A percentile compares a stretch with the other conserved stretches of the same genome.
phyloP scores from a whole-genome alignment of 2,113 vertebrate genomes.

The Alethe diademata region DNA sequence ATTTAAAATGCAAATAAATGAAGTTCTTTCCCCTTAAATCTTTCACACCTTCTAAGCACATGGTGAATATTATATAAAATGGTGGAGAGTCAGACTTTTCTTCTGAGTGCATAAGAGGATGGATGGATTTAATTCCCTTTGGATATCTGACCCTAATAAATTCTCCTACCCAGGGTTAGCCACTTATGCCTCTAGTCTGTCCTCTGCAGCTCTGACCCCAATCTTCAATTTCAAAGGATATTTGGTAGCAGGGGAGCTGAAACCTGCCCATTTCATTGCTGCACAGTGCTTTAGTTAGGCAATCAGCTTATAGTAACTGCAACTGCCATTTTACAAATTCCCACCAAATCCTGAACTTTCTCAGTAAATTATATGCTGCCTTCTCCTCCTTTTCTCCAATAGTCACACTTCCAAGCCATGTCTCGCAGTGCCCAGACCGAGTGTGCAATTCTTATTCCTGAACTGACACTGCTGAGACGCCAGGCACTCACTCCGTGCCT shows the following conservation, averaged over 20 bases:
- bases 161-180: neutral
- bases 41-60: neutral
- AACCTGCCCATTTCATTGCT: neutral
- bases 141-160: neutral
- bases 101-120: neutral
- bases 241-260: neutral
- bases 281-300: neutral
- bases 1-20: conserved; percentile 39
- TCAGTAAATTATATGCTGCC: neutral
- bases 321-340: neutral
- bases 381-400: neutral
- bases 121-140: conserved; percentile 23
- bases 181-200: neutral
- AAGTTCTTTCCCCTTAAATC: neutral
- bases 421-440: neutral
- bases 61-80: neutral
- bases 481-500: neutral
- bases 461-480: neutral
- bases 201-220: neutral
- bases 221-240: conserved; percentile 47
- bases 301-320: conserved; percentile 11
- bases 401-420: neutral
- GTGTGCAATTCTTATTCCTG: neutral
- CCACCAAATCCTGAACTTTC: conserved; percentile 6
- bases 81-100: neutral